Evolutionary conservation across 2,113 vertebrate genomes (phyloP).

Genomic region (Pipa parva): DNA sequence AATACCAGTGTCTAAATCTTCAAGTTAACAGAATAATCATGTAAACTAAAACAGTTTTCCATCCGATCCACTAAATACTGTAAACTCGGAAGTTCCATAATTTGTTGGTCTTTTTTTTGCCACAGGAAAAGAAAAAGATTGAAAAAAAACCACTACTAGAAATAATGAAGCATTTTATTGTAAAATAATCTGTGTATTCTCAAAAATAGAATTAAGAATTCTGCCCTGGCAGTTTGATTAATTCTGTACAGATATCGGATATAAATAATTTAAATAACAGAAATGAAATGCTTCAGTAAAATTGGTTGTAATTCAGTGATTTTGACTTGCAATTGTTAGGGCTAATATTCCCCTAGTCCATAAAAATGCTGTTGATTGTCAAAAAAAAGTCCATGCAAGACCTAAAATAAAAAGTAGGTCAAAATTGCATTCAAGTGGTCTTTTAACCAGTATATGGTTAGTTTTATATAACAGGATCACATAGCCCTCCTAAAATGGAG

Average conservation of each 20-base stretch:
- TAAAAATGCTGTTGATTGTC: slow-evolving; percentile 14
- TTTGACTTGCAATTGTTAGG: neutral
- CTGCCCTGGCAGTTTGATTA: slow-evolving; percentile 6
- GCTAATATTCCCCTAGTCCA: neutral
- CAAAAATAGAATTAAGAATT: slow-evolving; percentile 26
- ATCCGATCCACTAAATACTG: too few species aligned
- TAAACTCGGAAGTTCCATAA: too few species aligned
- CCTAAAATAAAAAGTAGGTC: neutral
- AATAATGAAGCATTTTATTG: slow-evolving; percentile 1
- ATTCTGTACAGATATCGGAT: neutral
- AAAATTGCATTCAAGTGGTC: neutral
- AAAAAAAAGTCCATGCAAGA: neutral
- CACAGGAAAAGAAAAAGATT: neutral
- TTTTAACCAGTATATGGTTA: neutral
- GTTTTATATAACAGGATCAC: neutral
- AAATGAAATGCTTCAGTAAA: neutral
- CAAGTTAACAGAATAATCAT: too few species aligned
- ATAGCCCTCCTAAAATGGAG: slow-evolving; percentile 11
- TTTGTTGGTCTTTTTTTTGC: too few species aligned
- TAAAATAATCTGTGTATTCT: neutral
- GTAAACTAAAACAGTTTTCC: too few species aligned
- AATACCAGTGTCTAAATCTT: too few species aligned
- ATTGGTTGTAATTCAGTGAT: slow-evolving; percentile 15
- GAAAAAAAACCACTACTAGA: neutral
- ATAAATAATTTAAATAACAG: slow-evolving; percentile 63